Evolutionary conservation across 2,888 invertebrate species (phyloP).

Genomic region (Heliconius hortense): DNA sequence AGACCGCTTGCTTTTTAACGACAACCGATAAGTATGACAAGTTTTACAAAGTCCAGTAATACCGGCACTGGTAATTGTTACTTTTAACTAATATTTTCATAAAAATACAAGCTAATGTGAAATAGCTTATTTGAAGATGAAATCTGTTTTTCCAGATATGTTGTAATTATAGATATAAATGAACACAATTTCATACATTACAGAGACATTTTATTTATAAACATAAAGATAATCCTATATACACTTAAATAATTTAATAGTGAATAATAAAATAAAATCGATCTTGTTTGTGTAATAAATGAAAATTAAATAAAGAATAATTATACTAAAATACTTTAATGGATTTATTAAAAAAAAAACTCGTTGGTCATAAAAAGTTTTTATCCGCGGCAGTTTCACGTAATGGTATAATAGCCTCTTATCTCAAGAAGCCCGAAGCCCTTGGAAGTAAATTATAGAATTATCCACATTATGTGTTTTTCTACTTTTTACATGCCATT

Average conservation of each 20-base stretch:
- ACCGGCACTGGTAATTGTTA: not conserved
- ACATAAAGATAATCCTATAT: not conserved
- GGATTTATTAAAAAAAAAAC: not conserved
- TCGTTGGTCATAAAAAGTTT: constrained; percentile 17
- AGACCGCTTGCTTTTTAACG: constrained; percentile 12
- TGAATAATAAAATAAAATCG: not conserved
- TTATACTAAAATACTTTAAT: not conserved
- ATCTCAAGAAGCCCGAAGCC: constrained; percentile 32
- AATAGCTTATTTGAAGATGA: not conserved
- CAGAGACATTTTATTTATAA: not conserved
- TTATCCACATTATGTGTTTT: constrained; percentile 29
- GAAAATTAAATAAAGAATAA: not conserved
- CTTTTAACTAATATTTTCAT: not conserved
- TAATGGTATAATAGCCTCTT: constrained; percentile 35
- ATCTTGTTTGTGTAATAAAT: not conserved
- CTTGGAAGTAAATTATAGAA: constrained; percentile 31
- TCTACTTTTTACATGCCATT: constrained; percentile 25
- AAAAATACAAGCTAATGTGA: not conserved
- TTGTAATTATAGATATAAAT: too few relatives aligned
- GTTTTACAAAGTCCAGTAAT: not conserved
- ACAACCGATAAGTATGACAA: constrained; percentile 3
- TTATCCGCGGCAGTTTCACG: constrained; percentile 26
- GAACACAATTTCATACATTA: too few relatives aligned
- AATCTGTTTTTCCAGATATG: not conserved
- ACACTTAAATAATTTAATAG: not conserved